Evolutionary conservation across 2,888 invertebrate genomes (phyloP), one percentile per base, ranked within the genome.

Genomic region (Stenurella melanura): DNA sequence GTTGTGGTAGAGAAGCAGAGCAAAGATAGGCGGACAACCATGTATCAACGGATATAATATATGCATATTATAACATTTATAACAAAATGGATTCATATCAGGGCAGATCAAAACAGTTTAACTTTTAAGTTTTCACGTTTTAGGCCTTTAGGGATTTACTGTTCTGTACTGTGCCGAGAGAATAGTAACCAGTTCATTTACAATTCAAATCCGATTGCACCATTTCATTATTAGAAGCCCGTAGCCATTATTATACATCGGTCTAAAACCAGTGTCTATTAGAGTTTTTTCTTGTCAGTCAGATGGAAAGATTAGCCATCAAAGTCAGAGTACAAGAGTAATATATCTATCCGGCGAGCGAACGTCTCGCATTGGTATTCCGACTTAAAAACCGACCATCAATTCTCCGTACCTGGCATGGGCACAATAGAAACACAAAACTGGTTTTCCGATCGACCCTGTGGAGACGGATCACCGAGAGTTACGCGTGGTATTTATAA

Each of bases 221-320:
- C 38, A 34, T 30, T 17, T 18, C 18, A 57, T 19, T 18, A 42
- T 9, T 18, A 67, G 54, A 54, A 61, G 38, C 50, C 21, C 50
- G n/a, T 18, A 21, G 70, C 42, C 17, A 70, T 61, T 61, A 60
- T 6, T n/a, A 50, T 15, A n/a, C 38, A 58, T 38, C 58, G 70
- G 42, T 70, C 58, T 58, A 42, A 50, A 70, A 70, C 70, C 70
- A 58, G 58, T 61, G 70, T 61, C 60, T 70, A 70, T 63, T 63
- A 72, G 63, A 72, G 72, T 72, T 63, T 61, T 72, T 72, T 72
- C 72, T 63, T 63, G 63, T 72, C 72, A 72, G 50, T 54, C 72
- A 26, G 72, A 72, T 72, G 61, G 72, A 72, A 67, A 72, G 72
- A 72, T 72, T 72, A 72, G 30, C 72, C 72, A 72, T 72, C 72